phyloP scores from a whole-genome alignment of 2,113 vertebrate species.

The Cryptoleucopteryx plumbea region DNA sequence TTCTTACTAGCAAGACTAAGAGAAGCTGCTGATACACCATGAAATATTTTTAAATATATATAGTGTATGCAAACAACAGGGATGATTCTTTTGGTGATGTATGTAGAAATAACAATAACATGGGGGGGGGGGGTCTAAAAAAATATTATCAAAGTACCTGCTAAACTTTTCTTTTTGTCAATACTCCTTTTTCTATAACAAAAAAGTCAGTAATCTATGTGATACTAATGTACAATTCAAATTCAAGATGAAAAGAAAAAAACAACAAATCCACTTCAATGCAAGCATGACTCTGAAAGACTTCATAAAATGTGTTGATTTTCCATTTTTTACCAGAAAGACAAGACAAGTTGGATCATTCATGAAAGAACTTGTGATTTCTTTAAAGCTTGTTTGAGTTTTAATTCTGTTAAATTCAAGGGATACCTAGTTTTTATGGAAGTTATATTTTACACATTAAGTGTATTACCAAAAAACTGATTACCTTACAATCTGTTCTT shows the following conservation, averaged over 20 bases:
- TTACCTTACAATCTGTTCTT: constrained; percentile 31
- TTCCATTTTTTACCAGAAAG: neutral
- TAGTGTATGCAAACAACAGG: neutral
- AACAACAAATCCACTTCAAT: neutral
- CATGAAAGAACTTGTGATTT: neutral
- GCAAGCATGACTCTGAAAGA: neutral
- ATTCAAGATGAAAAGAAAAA: neutral
- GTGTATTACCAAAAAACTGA: neutral
- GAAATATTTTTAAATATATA: neutral
- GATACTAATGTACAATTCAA: neutral
- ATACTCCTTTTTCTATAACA: neutral
- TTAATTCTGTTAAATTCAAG: neutral
- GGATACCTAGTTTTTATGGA: neutral
- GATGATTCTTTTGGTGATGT: neutral
- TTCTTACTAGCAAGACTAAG: neutral
- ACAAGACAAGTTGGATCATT: neutral
- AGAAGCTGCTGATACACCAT: neutral
- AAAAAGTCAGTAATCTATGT: neutral
- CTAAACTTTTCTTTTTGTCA: neutral
- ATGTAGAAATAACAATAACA: neutral
- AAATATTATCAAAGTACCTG: neutral
- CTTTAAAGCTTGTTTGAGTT: neutral
- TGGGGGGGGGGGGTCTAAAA: neutral
- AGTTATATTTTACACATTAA: neutral
- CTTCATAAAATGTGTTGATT: neutral